Evolutionary conservation across 1,140 invertebrate genomes (phyloP).

Genomic region (Drosophila parabipectinata): DNA sequence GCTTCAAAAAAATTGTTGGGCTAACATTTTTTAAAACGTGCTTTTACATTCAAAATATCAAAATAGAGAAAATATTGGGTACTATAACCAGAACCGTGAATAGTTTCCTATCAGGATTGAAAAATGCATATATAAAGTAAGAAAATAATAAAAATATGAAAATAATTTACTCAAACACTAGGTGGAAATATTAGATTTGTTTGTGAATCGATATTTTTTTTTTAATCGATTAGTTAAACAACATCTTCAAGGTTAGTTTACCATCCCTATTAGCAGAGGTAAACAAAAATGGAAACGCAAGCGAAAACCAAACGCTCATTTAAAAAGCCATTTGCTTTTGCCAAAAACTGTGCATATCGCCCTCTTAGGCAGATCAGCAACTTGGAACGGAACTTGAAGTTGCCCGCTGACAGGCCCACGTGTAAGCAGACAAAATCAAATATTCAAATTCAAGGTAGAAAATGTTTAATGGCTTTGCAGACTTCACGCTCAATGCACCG

Average conservation of each 20-base stretch:
- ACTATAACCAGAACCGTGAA: too few relatives aligned
- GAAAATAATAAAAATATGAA: background rate
- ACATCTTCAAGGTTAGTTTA: background rate
- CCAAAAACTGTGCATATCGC: constrained; percentile 63
- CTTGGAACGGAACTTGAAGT: constrained; percentile 58
- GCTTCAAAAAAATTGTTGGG: too few relatives aligned
- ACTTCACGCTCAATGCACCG: constrained; percentile 94
- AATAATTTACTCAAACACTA: background rate
- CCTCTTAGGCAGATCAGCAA: constrained; percentile 67
- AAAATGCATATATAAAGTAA: too few relatives aligned
- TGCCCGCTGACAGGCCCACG: constrained; percentile 41
- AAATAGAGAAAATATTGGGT: too few relatives aligned
- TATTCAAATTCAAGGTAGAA: background rate
- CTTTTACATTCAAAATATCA: too few relatives aligned
- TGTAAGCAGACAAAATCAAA: constrained; percentile 31
- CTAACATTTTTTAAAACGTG: too few relatives aligned
- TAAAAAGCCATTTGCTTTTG: constrained; percentile 54
- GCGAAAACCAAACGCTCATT: constrained; percentile 50
- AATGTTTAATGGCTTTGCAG: constrained; percentile 79
- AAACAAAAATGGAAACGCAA: constrained; percentile 50
- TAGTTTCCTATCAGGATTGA: too few relatives aligned
- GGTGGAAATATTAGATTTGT: too few relatives aligned
- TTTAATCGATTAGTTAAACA: background rate
- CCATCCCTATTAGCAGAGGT: constrained; percentile 8
- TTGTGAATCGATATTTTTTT: too few relatives aligned